Conservation (phyloP, 1,140 invertebrate species). For the Pseudomyrmex cubaensis region DNA sequence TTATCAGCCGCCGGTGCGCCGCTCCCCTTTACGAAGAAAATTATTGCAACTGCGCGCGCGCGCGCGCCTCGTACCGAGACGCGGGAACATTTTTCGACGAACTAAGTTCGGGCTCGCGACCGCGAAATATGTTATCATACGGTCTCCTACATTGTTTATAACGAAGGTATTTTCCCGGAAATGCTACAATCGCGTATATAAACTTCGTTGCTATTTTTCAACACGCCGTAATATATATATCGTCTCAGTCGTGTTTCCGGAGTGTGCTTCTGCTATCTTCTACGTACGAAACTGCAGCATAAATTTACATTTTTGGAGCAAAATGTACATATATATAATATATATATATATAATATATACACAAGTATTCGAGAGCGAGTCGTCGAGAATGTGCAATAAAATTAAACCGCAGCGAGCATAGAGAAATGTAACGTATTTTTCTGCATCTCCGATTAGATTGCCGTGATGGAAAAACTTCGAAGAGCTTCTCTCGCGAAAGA, state of each 20-base stretch:
- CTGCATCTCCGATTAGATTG: no score
- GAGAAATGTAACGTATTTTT: not conserved
- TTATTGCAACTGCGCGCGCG: conserved; percentile 24
- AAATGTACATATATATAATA: not conserved
- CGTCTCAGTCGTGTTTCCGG: not conserved
- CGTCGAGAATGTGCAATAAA: not conserved
- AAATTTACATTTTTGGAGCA: conserved; percentile 35
- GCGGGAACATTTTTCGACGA: not conserved
- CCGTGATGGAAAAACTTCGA: no score
- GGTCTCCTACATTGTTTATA: conserved; percentile 23
- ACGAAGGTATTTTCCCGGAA: conserved; percentile 12
- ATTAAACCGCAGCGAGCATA: not conserved
- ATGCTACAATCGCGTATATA: conserved; percentile 45
- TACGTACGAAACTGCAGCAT: not conserved
- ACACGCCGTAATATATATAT: conserved; percentile 2
- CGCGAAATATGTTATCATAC: conserved; percentile 36
- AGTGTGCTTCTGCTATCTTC: not conserved
- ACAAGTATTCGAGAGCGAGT: not conserved
- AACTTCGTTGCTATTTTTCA: conserved; percentile 37
- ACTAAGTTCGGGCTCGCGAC: not conserved
- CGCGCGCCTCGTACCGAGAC: not conserved
- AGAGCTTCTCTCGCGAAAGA: no score
- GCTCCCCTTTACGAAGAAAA: conserved; percentile 16
- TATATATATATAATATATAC: not conserved
- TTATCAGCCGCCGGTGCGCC: conserved; percentile 34